phyloP scores from a whole-genome alignment of 2,797 vertebrate genomes.

The Bovichtus variegatus region DNA sequence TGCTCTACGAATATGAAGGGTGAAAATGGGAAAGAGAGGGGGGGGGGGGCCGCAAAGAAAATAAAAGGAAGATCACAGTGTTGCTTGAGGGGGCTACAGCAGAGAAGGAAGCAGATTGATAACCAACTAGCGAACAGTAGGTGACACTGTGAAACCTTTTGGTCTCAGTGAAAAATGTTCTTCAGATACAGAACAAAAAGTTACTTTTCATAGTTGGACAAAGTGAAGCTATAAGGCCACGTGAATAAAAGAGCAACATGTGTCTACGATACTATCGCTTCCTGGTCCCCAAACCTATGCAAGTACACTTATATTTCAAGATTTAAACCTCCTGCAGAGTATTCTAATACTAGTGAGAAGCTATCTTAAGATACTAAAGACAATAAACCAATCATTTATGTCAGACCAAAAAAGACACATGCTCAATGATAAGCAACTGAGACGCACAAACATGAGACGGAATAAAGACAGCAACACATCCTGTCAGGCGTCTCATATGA shows the following conservation, averaged over 20 bases:
- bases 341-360: slow-evolving; percentile 14
- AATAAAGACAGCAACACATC: slow-evolving; percentile 42
- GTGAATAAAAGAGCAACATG: slow-evolving; percentile 34
- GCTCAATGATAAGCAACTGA: slow-evolving; percentile 36
- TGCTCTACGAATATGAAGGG: slow-evolving; percentile 49
- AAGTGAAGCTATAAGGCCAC: slow-evolving; percentile 48
- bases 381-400: slow-evolving; percentile 42
- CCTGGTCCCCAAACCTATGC: slow-evolving; percentile 6
- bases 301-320: slow-evolving; percentile 24
- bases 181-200: slow-evolving; percentile 48
- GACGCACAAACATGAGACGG: slow-evolving; percentile 31
- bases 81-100: slow-evolving; percentile 62
- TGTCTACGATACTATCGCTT: slow-evolving; percentile 21
- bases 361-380: slow-evolving; percentile 7
- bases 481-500: slow-evolving; percentile 18
- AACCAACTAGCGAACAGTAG: slow-evolving; percentile 67
- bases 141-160: slow-evolving; percentile 65
- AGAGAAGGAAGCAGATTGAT: slow-evolving; percentile 54
- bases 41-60: slow-evolving; percentile 44
- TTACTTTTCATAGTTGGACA: slow-evolving; percentile 70
- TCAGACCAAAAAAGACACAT: slow-evolving; percentile 16
- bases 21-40: slow-evolving; percentile 43
- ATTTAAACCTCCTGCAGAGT: slow-evolving; percentile 21
- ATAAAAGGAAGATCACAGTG: slow-evolving; percentile 55
- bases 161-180: slow-evolving; percentile 58